Conservation (phyloP, 2,797 vertebrate species). For the Chiroxiphia lanceolata region DNA sequence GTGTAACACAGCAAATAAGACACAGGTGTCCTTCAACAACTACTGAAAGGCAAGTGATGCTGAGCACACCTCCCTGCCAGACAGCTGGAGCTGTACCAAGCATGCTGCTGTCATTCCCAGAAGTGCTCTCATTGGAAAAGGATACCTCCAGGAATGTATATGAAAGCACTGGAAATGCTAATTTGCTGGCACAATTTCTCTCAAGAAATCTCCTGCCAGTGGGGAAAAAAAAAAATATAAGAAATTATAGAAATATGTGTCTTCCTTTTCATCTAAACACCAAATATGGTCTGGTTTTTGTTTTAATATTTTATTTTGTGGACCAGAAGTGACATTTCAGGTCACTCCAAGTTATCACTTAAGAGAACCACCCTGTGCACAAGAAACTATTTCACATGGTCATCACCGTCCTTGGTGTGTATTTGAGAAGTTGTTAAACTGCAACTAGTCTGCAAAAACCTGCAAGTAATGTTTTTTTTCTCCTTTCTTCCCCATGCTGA, state of each 20-base stretch:
- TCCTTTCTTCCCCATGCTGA: slow-evolving; percentile 22
- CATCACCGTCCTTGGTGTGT: background rate
- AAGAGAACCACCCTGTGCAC: accelerated
- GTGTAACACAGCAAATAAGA: background rate
- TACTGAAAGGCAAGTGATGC: background rate
- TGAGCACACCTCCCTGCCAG: slow-evolving; percentile 4
- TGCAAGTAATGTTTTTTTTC: background rate
- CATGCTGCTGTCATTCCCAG: slow-evolving; percentile 52
- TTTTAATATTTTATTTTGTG: background rate
- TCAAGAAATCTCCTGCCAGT: slow-evolving; percentile 49
- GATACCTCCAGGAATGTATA: slow-evolving; percentile 70
- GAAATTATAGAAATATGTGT: background rate
- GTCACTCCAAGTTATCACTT: background rate
- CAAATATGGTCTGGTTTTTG: accelerated
- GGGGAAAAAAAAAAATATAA: background rate
- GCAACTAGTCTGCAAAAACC: slow-evolving; percentile 44
- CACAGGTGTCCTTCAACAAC: background rate
- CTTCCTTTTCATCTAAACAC: slow-evolving; percentile 6
- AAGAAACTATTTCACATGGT: background rate
- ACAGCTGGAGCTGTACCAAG: slow-evolving; percentile 32
- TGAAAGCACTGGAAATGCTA: slow-evolving; percentile 70
- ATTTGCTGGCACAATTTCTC: slow-evolving; percentile 62
- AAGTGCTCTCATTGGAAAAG: slow-evolving; percentile 62
- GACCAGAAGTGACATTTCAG: background rate
- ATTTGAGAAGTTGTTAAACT: slow-evolving; percentile 16